Evolutionary conservation across 2,113 vertebrate genomes (phyloP).

Genomic region (Lepidothrix coronata): DNA sequence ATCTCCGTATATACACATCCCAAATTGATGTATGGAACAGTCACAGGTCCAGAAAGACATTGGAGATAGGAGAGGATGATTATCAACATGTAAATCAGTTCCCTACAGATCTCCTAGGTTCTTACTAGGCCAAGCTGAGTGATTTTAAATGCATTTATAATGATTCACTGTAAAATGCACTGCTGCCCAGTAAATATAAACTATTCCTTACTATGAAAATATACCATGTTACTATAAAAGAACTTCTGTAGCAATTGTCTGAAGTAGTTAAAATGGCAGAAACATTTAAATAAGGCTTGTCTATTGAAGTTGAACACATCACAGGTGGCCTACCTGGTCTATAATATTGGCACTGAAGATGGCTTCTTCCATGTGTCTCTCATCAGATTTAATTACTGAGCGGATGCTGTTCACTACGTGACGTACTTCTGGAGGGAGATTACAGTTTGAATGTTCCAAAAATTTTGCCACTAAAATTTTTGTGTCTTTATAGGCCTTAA

Average conservation of each 20-base stretch:
- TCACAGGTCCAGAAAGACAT: neutral
- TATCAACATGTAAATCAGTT: neutral
- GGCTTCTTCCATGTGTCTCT: constrained; percentile 90
- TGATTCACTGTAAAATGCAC: neutral
- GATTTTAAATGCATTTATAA: neutral
- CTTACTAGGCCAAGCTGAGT: neutral
- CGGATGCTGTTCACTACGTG: constrained; percentile 89
- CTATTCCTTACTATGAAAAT: neutral
- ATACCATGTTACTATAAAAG: neutral
- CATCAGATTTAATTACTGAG: constrained; percentile 87
- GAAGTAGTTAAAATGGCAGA: neutral
- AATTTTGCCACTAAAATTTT: constrained; percentile 95
- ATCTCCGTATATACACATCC: neutral
- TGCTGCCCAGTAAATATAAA: neutral
- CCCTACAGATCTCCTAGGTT: neutral
- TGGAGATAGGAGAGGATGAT: neutral
- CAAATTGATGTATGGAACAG: neutral
- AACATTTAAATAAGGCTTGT: neutral
- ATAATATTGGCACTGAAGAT: constrained; percentile 86
- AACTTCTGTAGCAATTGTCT: neutral
- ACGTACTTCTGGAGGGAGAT: constrained; percentile 87
- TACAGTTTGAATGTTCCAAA: constrained; percentile 90
- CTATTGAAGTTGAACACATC: neutral
- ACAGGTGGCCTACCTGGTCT: constrained; percentile 80
- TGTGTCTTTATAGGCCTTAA: constrained; percentile 90